Evolutionary conservation across 2,888 invertebrate genomes (phyloP), one percentile per base, ranked within the genome.

Genomic region (Plagodis pulveraria): DNA sequence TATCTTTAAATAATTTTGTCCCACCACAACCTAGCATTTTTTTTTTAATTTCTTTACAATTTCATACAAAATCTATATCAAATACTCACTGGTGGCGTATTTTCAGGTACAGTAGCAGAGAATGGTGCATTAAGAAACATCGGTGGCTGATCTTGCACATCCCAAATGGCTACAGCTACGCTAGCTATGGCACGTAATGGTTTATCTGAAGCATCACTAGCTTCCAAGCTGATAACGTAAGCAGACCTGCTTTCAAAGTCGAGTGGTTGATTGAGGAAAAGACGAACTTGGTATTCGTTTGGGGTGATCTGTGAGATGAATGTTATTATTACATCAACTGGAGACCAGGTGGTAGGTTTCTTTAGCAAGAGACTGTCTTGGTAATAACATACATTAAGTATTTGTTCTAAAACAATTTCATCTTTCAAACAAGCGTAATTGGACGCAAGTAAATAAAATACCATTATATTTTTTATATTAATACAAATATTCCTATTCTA

Each of bases 91-190:
- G 94, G 90, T 0, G 94, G 87, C 0, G 95, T 95, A 72, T 96
- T 96, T 83, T 98, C 97, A 5, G 95, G 92, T 0, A 97, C 93
- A 0, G 95, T 95, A 0, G 95, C 95, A 5, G 96, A 96, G 75
- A 96, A 97, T 0, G 97, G 97, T 0, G 96, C 95, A 77, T 96
- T 96, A 0, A 95, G 80, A 74, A 98, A 97, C n/a, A 94, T 88
- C 0, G 97, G 97, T 6, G 96, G 96, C 72, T 97, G 97, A 83
- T 98, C 97, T 78, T 96, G 98, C 0, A 97, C 95, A 77, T 98
- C 98, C 60, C 95, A 87, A 6, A 98, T 94, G 43, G 96, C 95
- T 0, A 96, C 95, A 0, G 96, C 94, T 9, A 98, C 94, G 45
- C 96, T 96, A 0, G 97, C 96, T 11, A 94, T 87, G 0, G 96